A percentile compares a stretch with the other conserved stretches of the same genome.
Evolutionary conservation across 2,888 invertebrate genomes (phyloP).

Genomic region (Athetis lepigone): DNA sequence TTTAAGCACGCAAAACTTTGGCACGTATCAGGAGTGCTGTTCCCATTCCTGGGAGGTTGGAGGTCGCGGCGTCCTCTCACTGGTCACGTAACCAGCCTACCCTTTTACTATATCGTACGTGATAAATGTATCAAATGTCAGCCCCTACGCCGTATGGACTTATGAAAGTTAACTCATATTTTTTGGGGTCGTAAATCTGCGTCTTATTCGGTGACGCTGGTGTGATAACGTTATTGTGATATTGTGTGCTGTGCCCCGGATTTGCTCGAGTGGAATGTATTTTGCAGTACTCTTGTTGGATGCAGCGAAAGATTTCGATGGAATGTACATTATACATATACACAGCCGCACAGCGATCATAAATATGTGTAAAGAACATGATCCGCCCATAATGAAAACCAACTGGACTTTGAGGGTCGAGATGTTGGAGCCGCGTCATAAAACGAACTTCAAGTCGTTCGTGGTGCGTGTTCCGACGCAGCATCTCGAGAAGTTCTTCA

Average conservation of each 20-base stretch:
- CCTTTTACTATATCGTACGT: conserved; percentile 63
- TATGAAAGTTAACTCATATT: conserved; percentile 53
- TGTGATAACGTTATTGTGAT: conserved; percentile 26
- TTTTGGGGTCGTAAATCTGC: conserved; percentile 48
- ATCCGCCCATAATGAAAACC: too few species aligned
- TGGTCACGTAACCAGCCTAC: conserved; percentile 65
- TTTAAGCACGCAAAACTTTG: conserved; percentile 53
- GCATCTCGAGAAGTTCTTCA: too few species aligned
- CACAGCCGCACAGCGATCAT: too few species aligned
- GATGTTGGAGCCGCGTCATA: too few species aligned
- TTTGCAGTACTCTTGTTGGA: not conserved
- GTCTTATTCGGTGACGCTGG: conserved; percentile 18
- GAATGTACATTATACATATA: too few species aligned
- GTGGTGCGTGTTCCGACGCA: too few species aligned
- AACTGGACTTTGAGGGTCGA: too few species aligned
- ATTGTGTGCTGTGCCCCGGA: too few species aligned
- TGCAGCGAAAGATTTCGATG: not conserved
- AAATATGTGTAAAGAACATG: too few species aligned
- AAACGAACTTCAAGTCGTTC: too few species aligned
- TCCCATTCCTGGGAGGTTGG: conserved; percentile 65
- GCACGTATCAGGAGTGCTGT: conserved; percentile 68
- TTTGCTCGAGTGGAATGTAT: too few species aligned
- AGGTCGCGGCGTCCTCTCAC: conserved; percentile 53
- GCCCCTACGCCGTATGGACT: conserved; percentile 25
- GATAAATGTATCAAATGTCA: conserved; percentile 59